These are phyloP conservation scores for Corythornis leucogaster DNA, from an alignment of 2,797 vertebrate species.

Conservation along the genomic window DNA sequence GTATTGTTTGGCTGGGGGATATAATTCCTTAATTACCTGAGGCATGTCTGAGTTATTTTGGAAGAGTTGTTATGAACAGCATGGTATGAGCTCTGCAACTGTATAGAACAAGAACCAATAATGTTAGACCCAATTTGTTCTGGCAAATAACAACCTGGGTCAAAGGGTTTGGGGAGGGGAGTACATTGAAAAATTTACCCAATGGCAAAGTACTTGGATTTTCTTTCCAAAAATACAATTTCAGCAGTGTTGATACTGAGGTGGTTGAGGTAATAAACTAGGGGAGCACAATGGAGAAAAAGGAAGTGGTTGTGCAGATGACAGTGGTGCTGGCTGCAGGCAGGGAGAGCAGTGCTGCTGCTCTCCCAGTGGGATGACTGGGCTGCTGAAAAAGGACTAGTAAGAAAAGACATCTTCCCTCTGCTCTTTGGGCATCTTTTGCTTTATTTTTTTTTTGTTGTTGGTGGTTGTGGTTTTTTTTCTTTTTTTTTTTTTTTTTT, in stretches of 20 bases:
- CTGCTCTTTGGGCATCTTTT: neutral
- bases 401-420: neutral
- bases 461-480: neutral
- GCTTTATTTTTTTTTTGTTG: neutral
- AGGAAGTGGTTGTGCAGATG: neutral
- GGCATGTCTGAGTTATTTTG: slow-evolving; percentile 44
- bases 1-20: slow-evolving; percentile 34
- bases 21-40: slow-evolving; percentile 55
- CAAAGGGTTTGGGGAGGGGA: neutral
- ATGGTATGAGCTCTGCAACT: neutral
- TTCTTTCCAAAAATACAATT: neutral
- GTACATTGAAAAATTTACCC: slow-evolving; percentile 18
- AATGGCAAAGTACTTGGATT: neutral
- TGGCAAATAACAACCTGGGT: slow-evolving; percentile 14
- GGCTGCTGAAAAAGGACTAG: neutral
- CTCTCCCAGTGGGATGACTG: neutral
- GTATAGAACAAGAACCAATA: slow-evolving; percentile 51
- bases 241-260: neutral
- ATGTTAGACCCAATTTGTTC: slow-evolving; percentile 13
- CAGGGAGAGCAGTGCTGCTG: neutral
- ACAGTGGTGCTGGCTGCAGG: neutral
- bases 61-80: slow-evolving; percentile 34
- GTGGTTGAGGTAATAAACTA: neutral
- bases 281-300: neutral
- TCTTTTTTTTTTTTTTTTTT: neutral